These are phyloP conservation scores for Synanceia verrucosa DNA, from an alignment of 2,797 vertebrate genomes.

Conservation along the genomic window DNA sequence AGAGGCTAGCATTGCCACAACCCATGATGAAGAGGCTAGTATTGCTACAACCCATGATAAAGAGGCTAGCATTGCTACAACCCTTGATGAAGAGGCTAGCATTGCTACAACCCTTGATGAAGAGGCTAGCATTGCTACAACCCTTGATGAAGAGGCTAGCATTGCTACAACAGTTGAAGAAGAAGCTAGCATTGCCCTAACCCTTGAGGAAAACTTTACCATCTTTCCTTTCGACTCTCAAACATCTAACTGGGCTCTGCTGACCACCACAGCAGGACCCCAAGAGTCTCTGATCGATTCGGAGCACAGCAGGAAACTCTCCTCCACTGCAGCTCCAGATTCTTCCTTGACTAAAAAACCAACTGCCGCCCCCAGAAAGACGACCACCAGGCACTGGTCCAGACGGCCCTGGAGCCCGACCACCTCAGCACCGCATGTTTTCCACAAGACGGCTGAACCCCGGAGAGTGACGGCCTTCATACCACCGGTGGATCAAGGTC, in stretches of 20 bases:
- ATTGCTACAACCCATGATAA: background rate
- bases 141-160: slow-evolving; percentile 2
- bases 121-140: background rate
- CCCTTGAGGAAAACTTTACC: slow-evolving; percentile 53
- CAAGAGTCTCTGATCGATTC: slow-evolving; percentile 72
- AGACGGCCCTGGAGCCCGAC: slow-evolving; percentile 62
- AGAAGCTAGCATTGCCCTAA: background rate
- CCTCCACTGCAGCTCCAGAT: slow-evolving; percentile 13
- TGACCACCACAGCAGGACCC: slow-evolving; percentile 51
- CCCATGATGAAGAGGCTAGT: background rate
- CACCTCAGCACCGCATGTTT: slow-evolving; percentile 37
- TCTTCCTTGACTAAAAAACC: slow-evolving; percentile 38
- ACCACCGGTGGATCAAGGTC: slow-evolving; percentile 80
- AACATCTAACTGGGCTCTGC: slow-evolving; percentile 59
- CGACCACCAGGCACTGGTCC: slow-evolving; percentile 35
- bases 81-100: background rate
- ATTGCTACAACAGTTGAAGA: background rate
- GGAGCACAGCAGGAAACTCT: slow-evolving; percentile 57
- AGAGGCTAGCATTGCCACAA: background rate
- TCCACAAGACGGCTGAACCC: slow-evolving; percentile 56
- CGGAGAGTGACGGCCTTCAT: slow-evolving; percentile 59
- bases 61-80: background rate
- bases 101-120: background rate
- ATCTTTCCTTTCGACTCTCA: slow-evolving; percentile 60
- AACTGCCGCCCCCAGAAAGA: slow-evolving; percentile 4